Base-by-base conservation (phyloP, 2,888 invertebrate species). In the Campoplex capitator region DNA sequence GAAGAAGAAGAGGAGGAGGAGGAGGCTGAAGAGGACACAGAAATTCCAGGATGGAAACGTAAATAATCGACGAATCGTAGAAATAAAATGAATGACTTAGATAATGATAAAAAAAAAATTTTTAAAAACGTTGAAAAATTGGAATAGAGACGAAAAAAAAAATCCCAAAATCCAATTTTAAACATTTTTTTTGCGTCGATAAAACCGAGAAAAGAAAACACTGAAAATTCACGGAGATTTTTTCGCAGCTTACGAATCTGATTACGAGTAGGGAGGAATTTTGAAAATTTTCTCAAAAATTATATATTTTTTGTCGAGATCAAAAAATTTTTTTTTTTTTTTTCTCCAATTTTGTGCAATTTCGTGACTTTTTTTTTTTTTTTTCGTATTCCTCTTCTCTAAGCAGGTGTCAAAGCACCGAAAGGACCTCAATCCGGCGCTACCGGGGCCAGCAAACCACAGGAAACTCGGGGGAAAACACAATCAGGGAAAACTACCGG, bases 1-100 rank as follows among this genome's bases (percentile, higher is more conserved):
- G 93, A 93, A 38, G 92, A 93, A 62, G 90, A 91, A 74, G 91
- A 90, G 54, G 91, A 90, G 58, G 91, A 91, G 70, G 92, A 90
- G 71, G 92, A 89, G 77, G 91, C 89, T 73, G 91, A 88, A 84
- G 95, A 88, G 93, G 95, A 91, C 92, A 88, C 91, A 35, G 91
- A 92, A 76, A 89, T 92, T 80, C 87, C 89, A 83, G 92, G 92
- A 86, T 94, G 94, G 94, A 95, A 94, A 94, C 94, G 94, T 95
- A 95, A 95, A 91, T 92, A 91, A 89, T 88, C 67, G 71, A 77
- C 51, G 77, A n/a, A 35, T 56, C 67, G 28, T 45, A 85, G 18
- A 82, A 71, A 35, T 16, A 23, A 56, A 68, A 70, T 23, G 28
- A 56, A 65, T 38, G 28, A 48, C 2, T 16, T 2, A 32, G 35